Base-by-base conservation (phyloP, 1,140 invertebrate species). In the Nephila pilipes region DNA sequence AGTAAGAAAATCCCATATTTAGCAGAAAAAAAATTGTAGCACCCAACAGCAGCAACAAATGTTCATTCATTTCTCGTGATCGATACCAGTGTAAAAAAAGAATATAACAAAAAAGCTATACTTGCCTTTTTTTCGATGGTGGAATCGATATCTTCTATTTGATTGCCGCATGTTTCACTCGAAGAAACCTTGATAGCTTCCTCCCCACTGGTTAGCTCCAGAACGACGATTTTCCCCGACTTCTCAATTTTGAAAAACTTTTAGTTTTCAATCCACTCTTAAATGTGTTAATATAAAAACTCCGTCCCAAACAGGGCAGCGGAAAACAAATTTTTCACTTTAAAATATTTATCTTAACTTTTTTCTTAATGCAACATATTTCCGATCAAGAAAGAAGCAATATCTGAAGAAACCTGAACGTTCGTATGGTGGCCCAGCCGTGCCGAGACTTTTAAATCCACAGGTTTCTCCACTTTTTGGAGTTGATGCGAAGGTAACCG, bases 101-200 rank as follows among this genome's bases (percentile, higher is more conserved):
- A 65, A 12, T 25, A 12, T 6, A 25, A 29, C n/a, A 5, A 36
- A 36, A 75, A 75, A 20, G 18, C 18, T n/a, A 46, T 55, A 75
- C 91, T 87, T 20, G 85, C 91, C 91, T 93, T 93, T 87, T 93
- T 93, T 93, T 93, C 91, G 81, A 93, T 93, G 46, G 83, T 93
- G 22, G 91, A 79, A 93, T 93, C 69, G 38, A 93, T 93, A 80
- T 75, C 81, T 80, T 93, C 91, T 63, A 93, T 93, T 46, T 79
- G 81, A 80, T 57, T 93, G 46, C 54, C 83, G 38, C 91, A 93
- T 93, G 91, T 36, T 93, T 93, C 83, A 46, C 46, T 93, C 16
- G 91, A 93, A 1, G 91, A 93, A n/a, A 93, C 81, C 60, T 93
- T 93, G 46, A 93, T 63, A 25, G 91, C 63, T 29, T 93, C 91